Percentiles rank a stretch among this genome's conserved stretches.
These are phyloP conservation scores for Archips crataeganus DNA, from an alignment of 2,888 invertebrate genomes.

Conservation along the genomic window DNA sequence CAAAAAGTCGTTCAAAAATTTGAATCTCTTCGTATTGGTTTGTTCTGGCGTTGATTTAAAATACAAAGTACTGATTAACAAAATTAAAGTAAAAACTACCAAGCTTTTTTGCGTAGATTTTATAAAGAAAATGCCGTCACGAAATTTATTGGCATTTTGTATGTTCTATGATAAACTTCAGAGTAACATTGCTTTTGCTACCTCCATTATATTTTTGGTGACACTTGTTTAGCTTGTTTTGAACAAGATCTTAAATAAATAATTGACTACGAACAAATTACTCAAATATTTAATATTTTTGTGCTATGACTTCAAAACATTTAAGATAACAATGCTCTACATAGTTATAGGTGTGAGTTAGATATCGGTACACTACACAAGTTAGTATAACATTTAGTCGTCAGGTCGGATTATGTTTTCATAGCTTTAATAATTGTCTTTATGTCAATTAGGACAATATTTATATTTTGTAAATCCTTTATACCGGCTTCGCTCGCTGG, in stretches of 20 bases:
- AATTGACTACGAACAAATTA: background rate
- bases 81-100: background rate
- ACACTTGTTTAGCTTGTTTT: too few species aligned
- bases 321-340: background rate
- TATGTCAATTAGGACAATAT: too few species aligned
- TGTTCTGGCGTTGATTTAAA: background rate
- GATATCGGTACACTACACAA: background rate
- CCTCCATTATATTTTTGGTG: background rate
- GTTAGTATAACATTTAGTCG: background rate
- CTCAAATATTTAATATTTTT: background rate
- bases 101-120: background rate
- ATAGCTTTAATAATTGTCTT: background rate
- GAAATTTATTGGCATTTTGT: background rate
- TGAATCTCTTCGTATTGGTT: conserved; percentile 46
- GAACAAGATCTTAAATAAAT: background rate
- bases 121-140: conserved; percentile 8
- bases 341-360: background rate
- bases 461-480: too few species aligned
- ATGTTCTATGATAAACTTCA: background rate
- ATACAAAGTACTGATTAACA: background rate
- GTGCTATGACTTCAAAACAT: conserved; percentile 5
- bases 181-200: conserved; percentile 16
- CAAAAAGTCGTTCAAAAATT: conserved; percentile 25
- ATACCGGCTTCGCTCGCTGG: too few species aligned
- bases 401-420: background rate